These are phyloP conservation scores for Drosophila siamana DNA, from an alignment of 2,888 invertebrate species.

Conservation along the genomic window DNA sequence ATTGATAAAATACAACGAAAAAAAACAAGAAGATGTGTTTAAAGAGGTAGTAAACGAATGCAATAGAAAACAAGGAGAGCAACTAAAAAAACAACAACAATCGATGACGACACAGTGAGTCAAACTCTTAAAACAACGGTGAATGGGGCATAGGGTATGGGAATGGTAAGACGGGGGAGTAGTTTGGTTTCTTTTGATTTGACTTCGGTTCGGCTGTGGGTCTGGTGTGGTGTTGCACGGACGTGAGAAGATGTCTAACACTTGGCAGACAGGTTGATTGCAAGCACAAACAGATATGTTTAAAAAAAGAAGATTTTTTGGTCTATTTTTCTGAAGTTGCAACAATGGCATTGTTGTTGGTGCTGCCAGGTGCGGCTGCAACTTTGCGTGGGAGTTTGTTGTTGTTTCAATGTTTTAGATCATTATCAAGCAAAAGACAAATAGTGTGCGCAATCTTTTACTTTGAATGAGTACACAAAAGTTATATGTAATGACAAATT, in stretches of 20 bases:
- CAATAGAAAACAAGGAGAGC: conserved; percentile 23
- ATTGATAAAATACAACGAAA: conserved; percentile 76
- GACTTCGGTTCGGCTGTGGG: conserved; percentile 12
- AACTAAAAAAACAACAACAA: conserved; percentile 33
- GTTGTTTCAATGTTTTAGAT: conserved; percentile 65
- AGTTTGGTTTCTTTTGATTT: conserved; percentile 7
- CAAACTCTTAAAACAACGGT: conserved; percentile 21
- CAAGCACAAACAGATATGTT: conserved; percentile 44
- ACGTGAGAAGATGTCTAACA: conserved; percentile 81
- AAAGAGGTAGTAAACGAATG: conserved; percentile 23
- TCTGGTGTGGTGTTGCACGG: conserved; percentile 55
- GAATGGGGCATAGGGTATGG: conserved; percentile 30
- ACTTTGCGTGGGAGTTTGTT: conserved; percentile 82
- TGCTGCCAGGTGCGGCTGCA: conserved; percentile 55
- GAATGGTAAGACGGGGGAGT: conserved; percentile 16
- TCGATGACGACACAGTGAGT: conserved; percentile 70
- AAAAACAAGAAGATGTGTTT: conserved; percentile 10
- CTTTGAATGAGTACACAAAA: conserved; percentile 68
- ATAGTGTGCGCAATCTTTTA: conserved; percentile 83
- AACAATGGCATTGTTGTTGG: conserved; percentile 67
- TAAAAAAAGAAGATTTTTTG: conserved; percentile 45
- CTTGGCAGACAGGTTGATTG: conserved; percentile 75
- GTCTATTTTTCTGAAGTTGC: conserved; percentile 54
- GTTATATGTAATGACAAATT: conserved; percentile 77
- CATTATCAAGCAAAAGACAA: conserved; percentile 81